Percentiles rank a stretch among this genome's conserved stretches.
Evolutionary conservation across 2,888 invertebrate genomes (phyloP).

Genomic region (Cancer borealis): DNA sequence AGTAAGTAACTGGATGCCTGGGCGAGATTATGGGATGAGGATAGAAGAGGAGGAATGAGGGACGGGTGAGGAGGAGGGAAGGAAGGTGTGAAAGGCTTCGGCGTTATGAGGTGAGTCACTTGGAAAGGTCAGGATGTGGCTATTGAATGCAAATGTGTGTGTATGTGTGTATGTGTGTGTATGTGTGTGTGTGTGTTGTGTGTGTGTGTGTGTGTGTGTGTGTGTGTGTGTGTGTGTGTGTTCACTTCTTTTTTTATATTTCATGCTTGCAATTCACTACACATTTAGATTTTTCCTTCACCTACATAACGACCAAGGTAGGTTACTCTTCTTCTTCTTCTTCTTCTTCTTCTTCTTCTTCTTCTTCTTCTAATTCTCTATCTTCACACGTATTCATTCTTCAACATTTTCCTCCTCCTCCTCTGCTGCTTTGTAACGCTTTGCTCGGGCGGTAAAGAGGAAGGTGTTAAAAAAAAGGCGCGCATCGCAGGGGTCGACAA

Average conservation of each 20-base stretch:
- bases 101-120: neutral
- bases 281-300: too few relatives aligned
- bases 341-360: neutral
- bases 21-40: neutral
- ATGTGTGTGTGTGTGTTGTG: slow-evolving; percentile 43
- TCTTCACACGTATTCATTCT: neutral
- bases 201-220: slow-evolving; percentile 21
- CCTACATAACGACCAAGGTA: too few relatives aligned
- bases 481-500: neutral
- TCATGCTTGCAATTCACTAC: too few relatives aligned
- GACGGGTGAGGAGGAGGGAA: neutral
- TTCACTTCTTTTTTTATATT: too few relatives aligned
- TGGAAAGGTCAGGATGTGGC: neutral
- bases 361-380: neutral
- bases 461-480: neutral
- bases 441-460: neutral
- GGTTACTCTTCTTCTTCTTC: neutral
- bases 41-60: too few relatives aligned
- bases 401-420: neutral
- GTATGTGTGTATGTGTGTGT: slow-evolving; percentile 41
- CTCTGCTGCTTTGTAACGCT: neutral
- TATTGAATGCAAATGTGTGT: slow-evolving; percentile 45
- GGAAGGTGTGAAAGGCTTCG: neutral
- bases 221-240: too few relatives aligned
- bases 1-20: too few relatives aligned